These are phyloP conservation scores for Halictus ligatus DNA, from an alignment of 2,888 invertebrate genomes.

Conservation along the genomic window DNA sequence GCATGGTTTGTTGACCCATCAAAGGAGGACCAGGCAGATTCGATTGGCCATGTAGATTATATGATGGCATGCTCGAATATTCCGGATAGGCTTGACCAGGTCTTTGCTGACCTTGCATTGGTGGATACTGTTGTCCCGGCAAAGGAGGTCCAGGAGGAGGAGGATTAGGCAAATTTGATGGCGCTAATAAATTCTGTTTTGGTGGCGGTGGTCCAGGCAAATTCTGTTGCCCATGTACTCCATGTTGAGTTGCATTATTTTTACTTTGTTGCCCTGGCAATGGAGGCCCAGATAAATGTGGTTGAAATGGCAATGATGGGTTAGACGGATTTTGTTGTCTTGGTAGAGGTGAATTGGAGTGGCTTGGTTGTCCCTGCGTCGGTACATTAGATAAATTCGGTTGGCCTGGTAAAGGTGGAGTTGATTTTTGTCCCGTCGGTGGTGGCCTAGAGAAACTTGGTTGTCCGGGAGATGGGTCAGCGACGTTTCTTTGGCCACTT, in stretches of 20 bases:
- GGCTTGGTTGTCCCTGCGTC: constrained; percentile 71
- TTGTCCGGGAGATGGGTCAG: constrained; percentile 52
- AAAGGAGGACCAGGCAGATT: constrained; percentile 42
- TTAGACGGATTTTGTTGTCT: constrained; percentile 65
- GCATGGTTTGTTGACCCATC: constrained; percentile 47
- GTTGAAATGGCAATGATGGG: constrained; percentile 68
- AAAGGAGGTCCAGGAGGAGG: constrained; percentile 59
- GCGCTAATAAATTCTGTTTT: constrained; percentile 60
- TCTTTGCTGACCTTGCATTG: constrained; percentile 81
- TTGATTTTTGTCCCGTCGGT: constrained; percentile 47
- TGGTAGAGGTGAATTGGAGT: constrained; percentile 66
- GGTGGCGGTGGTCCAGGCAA: constrained; percentile 70
- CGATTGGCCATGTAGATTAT: constrained; percentile 30
- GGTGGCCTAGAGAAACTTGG: constrained; percentile 62
- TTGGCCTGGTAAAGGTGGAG: constrained; percentile 67
- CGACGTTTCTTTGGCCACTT: constrained; percentile 37
- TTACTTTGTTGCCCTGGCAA: constrained; percentile 71
- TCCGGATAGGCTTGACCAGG: constrained; percentile 37
- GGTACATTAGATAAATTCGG: constrained; percentile 71
- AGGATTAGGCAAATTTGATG: constrained; percentile 63
- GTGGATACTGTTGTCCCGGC: constrained; percentile 72
- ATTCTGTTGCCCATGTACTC: constrained; percentile 71
- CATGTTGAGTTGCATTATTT: constrained; percentile 57
- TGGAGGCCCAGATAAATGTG: constrained; percentile 61
- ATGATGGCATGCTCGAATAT: constrained; percentile 12